Base-by-base conservation (phyloP, 2,797 vertebrate genomes). In the Pterois miles region DNA sequence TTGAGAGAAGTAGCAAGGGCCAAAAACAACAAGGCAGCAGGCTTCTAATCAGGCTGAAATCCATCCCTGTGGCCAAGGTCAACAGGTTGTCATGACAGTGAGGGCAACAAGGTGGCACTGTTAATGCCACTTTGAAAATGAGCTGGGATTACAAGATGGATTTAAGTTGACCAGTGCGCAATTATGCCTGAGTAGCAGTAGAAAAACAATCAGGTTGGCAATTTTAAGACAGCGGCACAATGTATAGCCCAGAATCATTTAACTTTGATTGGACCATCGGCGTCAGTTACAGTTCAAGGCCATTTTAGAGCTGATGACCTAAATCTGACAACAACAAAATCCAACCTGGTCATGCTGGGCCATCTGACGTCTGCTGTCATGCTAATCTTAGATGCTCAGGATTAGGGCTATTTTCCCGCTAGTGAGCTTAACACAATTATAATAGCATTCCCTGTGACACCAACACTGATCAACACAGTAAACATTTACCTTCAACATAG, bases 351-450 rank as follows among this genome's bases (percentile, higher is more conserved):
- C 90, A 85, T 88, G 87, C 82, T 78, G 87, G 90, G 85, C 92
- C 94, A 94, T 93, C 93, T 93, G 93, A 95, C 91, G 89, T 94
- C 93, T 94, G 89, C 78, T 86, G 81, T 90, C 86, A 82, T 85
- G 82, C 90, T 94, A 93, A 94, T 94, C 93, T 94, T 92, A 93
- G 92, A 90, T 88, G 87, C 83, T 75, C 79, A 38, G 94, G 94
- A 95, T 95, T 94, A 94, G 83, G 88, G 85, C 88, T 91, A 91
- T 89, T 94, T 93, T 90, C 88, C 89, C 66, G 65, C 83, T 86
- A 82, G 83, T 40, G 57, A 87, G 76, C 73, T 93, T 93, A 91
- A 68, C 43, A 12, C 78, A 69, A 81, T 91, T 86, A 85, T 80
- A 91, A 91, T 78, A 78, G 89, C 89, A 90, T 54, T 74, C 66